Evolutionary conservation across 2,888 invertebrate genomes (phyloP), one percentile per base, ranked within the genome.

Genomic region (Ischnura elegans): DNA sequence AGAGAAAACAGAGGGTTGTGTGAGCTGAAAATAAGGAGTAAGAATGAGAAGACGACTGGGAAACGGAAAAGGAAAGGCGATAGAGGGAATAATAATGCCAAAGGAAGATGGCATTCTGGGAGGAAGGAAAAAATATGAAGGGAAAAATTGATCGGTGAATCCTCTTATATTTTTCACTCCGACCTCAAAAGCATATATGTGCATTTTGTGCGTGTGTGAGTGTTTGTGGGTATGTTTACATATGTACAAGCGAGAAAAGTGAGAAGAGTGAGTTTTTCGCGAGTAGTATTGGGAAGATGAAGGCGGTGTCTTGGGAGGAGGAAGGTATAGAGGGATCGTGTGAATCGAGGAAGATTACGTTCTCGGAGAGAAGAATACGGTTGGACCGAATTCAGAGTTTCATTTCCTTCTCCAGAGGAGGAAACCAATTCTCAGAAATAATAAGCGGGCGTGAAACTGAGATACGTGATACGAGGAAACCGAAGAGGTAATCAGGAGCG

Each of bases 341-440:
- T 61, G 90, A 90, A 90, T 61, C n/a, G 61, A 25, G 61, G 21
- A n/a, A 90, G 90, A 90, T 90, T 43, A 90, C 43, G 90, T 66
- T 61, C 47, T 43, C 36, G 43, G 43, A 61, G 43, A 13, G 66
- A 43, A 90, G 90, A 90, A 90, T 90, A 66, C 61, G 25, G 61
- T 42, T 61, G 90, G 87, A 87, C 51, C 29, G 55, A 36, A 55
- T 66, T 90, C n/a, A 61, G 55, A 43, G 6, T 45, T 86, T 86
- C 86, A 43, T 46, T 86, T 86, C 43, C 43, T 90, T 90, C 66
- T 90, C n/a, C n/a, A 90, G 90, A 36, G 43, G 43, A 66, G 55
- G 66, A 61, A 90, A 61, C 61, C 90, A 90, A 43, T 66, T 61
- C 90, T 66, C 43, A 66, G n/a, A 61, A 43, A 90, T 55, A 61